phyloP scores from a whole-genome alignment of 2,888 invertebrate species.

The Cephus nigrinus region DNA sequence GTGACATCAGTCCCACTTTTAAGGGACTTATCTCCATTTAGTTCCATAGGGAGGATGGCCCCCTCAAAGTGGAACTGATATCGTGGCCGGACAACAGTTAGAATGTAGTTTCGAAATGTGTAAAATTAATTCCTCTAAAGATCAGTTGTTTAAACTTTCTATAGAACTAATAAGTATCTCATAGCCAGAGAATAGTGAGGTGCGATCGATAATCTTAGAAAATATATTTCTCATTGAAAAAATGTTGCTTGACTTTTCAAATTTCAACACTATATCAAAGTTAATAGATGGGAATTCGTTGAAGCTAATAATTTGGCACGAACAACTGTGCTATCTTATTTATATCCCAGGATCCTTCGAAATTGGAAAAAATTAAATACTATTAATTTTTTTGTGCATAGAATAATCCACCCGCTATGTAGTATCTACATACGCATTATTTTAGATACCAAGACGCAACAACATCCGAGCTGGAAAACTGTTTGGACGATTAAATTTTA shows the following conservation, averaged over 20 bases:
- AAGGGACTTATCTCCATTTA: too few relatives aligned
- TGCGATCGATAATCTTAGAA: background rate
- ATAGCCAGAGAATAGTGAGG: background rate
- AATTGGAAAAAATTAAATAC: too few relatives aligned
- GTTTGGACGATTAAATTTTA: background rate
- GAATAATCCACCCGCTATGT: background rate
- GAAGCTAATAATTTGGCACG: background rate
- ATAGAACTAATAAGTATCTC: background rate
- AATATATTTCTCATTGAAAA: background rate
- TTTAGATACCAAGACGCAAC: background rate
- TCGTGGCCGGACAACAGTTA: background rate
- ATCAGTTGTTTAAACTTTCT: background rate
- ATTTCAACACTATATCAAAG: background rate
- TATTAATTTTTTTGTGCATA: too few relatives aligned
- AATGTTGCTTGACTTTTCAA: background rate
- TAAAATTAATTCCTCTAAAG: background rate
- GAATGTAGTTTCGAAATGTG: background rate
- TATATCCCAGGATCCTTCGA: too few relatives aligned
- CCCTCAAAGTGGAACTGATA: too few relatives aligned
- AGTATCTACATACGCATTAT: background rate
- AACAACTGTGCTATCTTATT: too few relatives aligned
- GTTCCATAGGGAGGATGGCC: too few relatives aligned
- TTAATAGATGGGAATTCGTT: background rate
- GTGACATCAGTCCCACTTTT: too few relatives aligned
- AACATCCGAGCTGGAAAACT: background rate